Base-by-base conservation (phyloP, 1,140 invertebrate genomes). In the Calliphora vicina region DNA sequence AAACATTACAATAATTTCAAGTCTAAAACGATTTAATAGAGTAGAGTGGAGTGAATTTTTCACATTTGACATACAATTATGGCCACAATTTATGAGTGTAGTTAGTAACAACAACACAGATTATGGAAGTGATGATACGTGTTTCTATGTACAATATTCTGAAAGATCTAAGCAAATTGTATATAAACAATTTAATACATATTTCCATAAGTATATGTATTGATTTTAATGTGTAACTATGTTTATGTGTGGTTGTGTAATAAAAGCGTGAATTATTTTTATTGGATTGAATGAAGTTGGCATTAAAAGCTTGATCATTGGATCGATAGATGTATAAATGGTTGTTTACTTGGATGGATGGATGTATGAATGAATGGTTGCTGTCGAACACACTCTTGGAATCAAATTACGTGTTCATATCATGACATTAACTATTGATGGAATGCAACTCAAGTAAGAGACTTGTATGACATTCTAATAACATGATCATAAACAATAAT, bases 1-100 rank as follows among this genome's bases (percentile, higher is more conserved):
- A 35, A 35, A 35, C 10, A 8, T 35, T 35, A 35, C 35, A 57
- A 57, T 17, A 17, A 57, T 57, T 57, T 57, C 50, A 57, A 57
- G 50, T n/a, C 50, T 17, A 17, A 57, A 57, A 17, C 50, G 50
- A 57, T 57, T 57, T n/a, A 57, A 17, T 35, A 17, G 50, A 35
- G 6, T 35, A 35, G 15, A n/a, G 81, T 82, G 81, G 15, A n/a
- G 81, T 82, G 81, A 35, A 72, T 82, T 82, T 73, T 84, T 88
- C 84, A 88, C 85, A 87, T 88, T 88, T 87, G 87, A 86, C 87
- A 88, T 88, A 88, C 87, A 83, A 83, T 83, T 82, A 61, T 23
- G 35, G 27, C 13, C 27, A 76, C n/a, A 35, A 35, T 76, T 76
- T 76, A 76, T 76, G 73, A 76, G 73, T 57, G 13, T 35, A 35